Base-by-base conservation (phyloP, 1,140 invertebrate species). In the Helicorthomorpha holstii region DNA sequence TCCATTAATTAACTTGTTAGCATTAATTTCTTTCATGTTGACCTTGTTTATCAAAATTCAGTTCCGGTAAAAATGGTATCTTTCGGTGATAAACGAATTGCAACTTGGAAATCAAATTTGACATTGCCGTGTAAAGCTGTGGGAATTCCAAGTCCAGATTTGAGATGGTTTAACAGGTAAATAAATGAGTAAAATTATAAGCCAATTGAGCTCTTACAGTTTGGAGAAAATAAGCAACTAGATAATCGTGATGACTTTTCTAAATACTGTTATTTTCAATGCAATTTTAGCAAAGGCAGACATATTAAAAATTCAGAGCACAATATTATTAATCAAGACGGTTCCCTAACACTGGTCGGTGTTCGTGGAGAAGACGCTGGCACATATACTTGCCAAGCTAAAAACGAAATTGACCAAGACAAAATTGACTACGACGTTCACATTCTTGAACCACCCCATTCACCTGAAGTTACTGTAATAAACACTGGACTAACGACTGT, bases 81-180 rank as follows among this genome's bases (percentile, higher is more conserved):
- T 7, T 82, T 82, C 57, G 79, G 80, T 1, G 75, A 75, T 0
- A 66, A 72, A 2, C 61, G 81, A 1, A 69, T 79, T n/a, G 67
- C 73, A 47, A 82, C 84, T 3, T 87, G 85, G 83, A 89, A 89
- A 60, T 80, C 83, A 61, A 81, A 87, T 56, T 74, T 89, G 22
- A 78, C 76, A 16, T 63, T 90, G 21, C 77, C 80, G 0, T 90
- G 86, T 62, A 79, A 81, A 56, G 79, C 80, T 62, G 85, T 88
- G 1, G 86, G 86, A 1, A 73, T 81, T 49, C 66, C 67, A 1
- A 27, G 50, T 0, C 77, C 78, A 0, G 71, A 75, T 29, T 63
- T 78, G 25, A 75, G 79, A 50, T 83, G 81, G 81, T 27, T 7
- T 4, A 14, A 50, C 3, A 44, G 42, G 50, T 51, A 45, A 45